A percentile compares a stretch with the other conserved stretches of the same genome.
Conservation (phyloP, 2,888 invertebrate genomes). For the Diploptera punctata region DNA sequence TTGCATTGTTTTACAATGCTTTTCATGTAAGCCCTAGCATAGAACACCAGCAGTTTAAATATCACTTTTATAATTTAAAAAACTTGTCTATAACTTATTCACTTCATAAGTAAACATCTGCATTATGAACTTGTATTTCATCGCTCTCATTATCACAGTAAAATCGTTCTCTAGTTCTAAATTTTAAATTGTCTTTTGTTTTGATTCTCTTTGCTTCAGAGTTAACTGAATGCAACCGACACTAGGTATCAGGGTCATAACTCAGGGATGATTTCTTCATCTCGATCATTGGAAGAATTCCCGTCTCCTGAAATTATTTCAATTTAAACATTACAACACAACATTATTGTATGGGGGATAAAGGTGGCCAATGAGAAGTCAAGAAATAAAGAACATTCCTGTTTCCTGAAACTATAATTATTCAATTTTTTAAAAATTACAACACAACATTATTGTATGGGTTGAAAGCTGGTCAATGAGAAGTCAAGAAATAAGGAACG, state of each 20-base stretch:
- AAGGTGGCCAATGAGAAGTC: no score
- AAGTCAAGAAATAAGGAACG: no score
- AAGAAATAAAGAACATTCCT: no score
- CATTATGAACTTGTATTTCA: neutral
- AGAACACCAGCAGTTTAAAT: neutral
- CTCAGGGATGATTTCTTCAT: conserved; percentile 67
- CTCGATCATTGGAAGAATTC: conserved; percentile 69
- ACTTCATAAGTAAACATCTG: conserved; percentile 9
- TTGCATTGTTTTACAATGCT: neutral
- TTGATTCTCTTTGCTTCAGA: neutral
- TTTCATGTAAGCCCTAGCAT: neutral
- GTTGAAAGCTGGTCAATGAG: no score
- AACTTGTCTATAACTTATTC: neutral
- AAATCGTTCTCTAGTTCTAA: neutral
- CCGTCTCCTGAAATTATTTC: conserved; percentile 64
- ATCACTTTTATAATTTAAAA: conserved; percentile 6
- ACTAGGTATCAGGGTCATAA: conserved; percentile 64
- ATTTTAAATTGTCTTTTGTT: neutral
- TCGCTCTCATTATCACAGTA: conserved; percentile 26
- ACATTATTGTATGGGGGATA: no score
- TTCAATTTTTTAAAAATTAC: no score
- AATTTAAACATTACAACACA: no score
- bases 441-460: no score
- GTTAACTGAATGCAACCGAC: neutral
- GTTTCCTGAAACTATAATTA: no score